Evolutionary conservation across 2,888 invertebrate genomes (phyloP).

Genomic region (Microdon myrmicae): DNA sequence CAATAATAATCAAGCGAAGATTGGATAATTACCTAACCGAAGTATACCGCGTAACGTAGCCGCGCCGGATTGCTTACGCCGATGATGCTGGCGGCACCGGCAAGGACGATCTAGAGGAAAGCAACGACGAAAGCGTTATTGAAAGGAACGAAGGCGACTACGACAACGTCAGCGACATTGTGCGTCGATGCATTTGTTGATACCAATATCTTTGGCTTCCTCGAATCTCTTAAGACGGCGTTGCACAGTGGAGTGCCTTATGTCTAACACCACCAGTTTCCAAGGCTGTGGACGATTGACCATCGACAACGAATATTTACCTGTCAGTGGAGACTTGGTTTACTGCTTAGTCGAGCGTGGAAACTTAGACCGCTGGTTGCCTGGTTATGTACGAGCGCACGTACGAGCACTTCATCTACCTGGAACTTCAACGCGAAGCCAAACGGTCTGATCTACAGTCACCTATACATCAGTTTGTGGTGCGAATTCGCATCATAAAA

Average conservation of each 20-base stretch:
- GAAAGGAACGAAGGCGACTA: too few relatives aligned
- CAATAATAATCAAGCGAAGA: slow-evolving; percentile 49
- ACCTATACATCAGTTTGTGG: slow-evolving; percentile 13
- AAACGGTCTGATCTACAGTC: slow-evolving; percentile 20
- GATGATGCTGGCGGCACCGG: neutral
- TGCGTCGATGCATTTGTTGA: too few relatives aligned
- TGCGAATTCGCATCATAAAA: slow-evolving; percentile 48
- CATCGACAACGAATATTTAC: slow-evolving; percentile 45
- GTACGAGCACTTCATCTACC: slow-evolving; percentile 25
- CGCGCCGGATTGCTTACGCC: slow-evolving; percentile 10
- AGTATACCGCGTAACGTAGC: slow-evolving; percentile 37
- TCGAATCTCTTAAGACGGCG: slow-evolving; percentile 17
- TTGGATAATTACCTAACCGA: slow-evolving; percentile 47
- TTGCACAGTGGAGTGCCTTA: neutral
- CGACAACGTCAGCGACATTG: too few relatives aligned
- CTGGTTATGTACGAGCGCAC: slow-evolving; percentile 1
- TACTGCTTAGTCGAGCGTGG: slow-evolving; percentile 28
- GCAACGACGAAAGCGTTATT: neutral
- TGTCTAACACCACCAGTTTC: slow-evolving; percentile 14
- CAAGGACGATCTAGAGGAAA: neutral
- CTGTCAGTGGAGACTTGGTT: slow-evolving; percentile 34
- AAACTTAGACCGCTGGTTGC: slow-evolving; percentile 27
- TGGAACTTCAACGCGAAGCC: slow-evolving; percentile 31
- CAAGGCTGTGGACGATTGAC: slow-evolving; percentile 37
- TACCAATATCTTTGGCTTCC: slow-evolving; percentile 18